A percentile compares a stretch with the other conserved stretches of the same genome.
phyloP scores from a whole-genome alignment of 2,797 vertebrate species.

The Dermochelys coriacea region DNA sequence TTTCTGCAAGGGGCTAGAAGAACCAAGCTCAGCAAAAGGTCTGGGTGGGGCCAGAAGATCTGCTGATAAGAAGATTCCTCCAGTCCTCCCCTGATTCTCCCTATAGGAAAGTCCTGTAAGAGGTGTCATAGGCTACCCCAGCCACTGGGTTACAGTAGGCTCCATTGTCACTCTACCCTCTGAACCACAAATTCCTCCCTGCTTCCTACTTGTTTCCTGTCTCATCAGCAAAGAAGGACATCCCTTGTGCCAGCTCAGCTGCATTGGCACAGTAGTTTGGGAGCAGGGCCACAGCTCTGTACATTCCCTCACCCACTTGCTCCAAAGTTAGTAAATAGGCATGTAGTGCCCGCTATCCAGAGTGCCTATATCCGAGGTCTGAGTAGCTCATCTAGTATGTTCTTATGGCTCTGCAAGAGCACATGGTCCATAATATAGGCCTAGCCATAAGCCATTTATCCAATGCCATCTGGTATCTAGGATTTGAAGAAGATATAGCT shows the following conservation, averaged over 20 bases:
- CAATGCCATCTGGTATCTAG: background rate
- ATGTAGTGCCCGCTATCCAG: background rate
- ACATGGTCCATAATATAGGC: background rate
- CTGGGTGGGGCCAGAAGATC: background rate
- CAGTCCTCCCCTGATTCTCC: background rate
- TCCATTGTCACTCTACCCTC: background rate
- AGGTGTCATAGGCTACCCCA: background rate
- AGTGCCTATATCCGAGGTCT: background rate
- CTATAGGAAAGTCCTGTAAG: background rate
- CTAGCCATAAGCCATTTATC: background rate
- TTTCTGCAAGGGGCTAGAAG: background rate
- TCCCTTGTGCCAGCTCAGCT: background rate
- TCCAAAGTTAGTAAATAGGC: background rate
- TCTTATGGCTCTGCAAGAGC: background rate
- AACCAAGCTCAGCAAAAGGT: background rate
- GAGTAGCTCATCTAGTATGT: background rate
- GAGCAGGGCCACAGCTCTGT: background rate
- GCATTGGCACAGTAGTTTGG: background rate
- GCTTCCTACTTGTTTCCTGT: background rate
- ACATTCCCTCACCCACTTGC: background rate
- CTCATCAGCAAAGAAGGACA: background rate
- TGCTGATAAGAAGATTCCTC: background rate
- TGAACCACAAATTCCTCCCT: background rate
- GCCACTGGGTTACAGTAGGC: background rate
- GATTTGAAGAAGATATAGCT: background rate